Conservation (phyloP, 2,888 invertebrate species). For the Loripinus fragilis region DNA sequence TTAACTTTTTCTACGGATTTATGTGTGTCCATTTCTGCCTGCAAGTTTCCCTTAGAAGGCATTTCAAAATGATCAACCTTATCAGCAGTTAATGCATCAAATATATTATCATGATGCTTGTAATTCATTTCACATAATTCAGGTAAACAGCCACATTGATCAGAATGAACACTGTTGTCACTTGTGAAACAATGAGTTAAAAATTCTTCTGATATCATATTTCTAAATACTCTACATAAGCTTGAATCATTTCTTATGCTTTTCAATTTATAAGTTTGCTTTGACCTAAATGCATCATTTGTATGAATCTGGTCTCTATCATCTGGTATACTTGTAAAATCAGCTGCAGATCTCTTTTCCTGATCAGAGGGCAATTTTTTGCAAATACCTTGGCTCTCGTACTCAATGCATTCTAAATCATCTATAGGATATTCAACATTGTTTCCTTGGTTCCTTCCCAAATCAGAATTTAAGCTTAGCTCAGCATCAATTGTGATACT, state of each 20-base stretch:
- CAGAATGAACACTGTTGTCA: neutral
- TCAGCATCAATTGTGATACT: constrained; percentile 10
- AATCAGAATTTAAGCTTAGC: neutral
- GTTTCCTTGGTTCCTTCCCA: neutral
- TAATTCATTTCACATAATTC: neutral
- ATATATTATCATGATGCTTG: constrained; percentile 15
- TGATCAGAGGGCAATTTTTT: no score
- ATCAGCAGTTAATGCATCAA: neutral
- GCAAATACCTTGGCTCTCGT: no score
- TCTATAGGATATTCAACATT: neutral
- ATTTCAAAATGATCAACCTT: neutral
- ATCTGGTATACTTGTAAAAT: no score
- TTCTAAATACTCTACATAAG: neutral
- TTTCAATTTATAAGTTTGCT: neutral
- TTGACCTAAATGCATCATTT: no score
- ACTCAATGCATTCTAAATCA: neutral
- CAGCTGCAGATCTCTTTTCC: no score
- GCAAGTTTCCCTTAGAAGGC: no score
- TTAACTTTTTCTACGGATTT: no score
- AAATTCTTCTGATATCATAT: neutral
- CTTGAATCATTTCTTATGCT: neutral
- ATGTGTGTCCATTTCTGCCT: no score
- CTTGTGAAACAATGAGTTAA: neutral
- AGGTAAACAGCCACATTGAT: neutral
- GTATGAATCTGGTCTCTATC: no score